A percentile compares a stretch with the other conserved stretches of the same genome.
These are phyloP conservation scores for Caenorhabditis brenneri DNA, from an alignment of 1,140 invertebrate species.

Conservation along the genomic window DNA sequence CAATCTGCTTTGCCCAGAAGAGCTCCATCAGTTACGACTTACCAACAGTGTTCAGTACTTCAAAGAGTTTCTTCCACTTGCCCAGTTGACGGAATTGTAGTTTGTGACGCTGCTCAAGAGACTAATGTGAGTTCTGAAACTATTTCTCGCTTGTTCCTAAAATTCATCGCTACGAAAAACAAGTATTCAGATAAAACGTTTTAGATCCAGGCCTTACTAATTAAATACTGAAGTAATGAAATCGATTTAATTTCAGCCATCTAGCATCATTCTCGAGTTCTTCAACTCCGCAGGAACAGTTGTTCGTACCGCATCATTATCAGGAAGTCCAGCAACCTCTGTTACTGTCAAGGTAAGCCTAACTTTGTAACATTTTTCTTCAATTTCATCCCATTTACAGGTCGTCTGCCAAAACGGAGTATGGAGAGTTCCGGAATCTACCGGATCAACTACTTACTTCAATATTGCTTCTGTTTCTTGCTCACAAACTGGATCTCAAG, in stretches of 20 bases:
- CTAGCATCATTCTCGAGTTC: background rate
- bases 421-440: background rate
- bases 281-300: background rate
- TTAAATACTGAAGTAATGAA: background rate
- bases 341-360: background rate
- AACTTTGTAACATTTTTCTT: background rate
- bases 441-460: background rate
- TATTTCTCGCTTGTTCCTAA: background rate
- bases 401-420: conserved; percentile 16
- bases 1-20: background rate
- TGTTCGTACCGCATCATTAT: background rate
- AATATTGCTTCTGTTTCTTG: background rate
- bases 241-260: background rate
- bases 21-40: background rate
- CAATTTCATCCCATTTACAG: background rate
- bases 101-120: conserved; percentile 28
- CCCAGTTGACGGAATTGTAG: conserved; percentile 33
- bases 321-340: conserved; percentile 3
- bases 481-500: conserved; percentile 1
- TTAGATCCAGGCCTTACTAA: background rate
- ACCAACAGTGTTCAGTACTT: conserved; percentile 26
- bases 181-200: too few species aligned
- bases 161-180: background rate
- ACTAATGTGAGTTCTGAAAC: background rate
- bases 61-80: conserved; percentile 37